These are phyloP conservation scores for Ariolimax columbianus DNA, from an alignment of 2,888 invertebrate species.

Conservation along the genomic window DNA sequence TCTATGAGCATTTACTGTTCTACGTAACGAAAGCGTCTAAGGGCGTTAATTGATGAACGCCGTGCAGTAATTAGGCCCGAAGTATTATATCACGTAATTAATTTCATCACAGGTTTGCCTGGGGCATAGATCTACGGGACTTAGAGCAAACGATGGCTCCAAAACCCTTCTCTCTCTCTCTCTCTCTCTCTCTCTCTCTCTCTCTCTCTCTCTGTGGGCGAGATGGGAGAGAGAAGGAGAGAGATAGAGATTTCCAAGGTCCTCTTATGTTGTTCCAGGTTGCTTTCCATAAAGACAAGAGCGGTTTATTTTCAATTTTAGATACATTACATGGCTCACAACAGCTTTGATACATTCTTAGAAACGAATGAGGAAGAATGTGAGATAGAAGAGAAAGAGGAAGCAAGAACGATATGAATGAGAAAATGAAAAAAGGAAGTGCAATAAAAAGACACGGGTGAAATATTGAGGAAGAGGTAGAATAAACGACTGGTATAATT, in stretches of 20 bases:
- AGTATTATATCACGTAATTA: background rate
- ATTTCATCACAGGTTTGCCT: background rate
- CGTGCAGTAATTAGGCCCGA: background rate
- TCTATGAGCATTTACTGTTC: too few relatives aligned
- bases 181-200: too few relatives aligned
- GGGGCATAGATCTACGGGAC: background rate
- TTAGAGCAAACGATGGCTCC: background rate
- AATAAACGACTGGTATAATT: too few relatives aligned
- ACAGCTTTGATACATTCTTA: background rate
- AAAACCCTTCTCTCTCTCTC: background rate
- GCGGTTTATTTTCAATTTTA: background rate
- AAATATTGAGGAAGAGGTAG: too few relatives aligned
- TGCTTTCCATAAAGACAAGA: background rate
- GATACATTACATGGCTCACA: background rate
- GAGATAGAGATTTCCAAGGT: background rate
- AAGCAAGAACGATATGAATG: background rate
- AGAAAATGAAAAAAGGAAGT: background rate
- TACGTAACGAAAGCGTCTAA: background rate
- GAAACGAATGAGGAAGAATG: background rate
- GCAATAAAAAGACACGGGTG: too few relatives aligned
- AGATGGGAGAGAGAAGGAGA: too few relatives aligned
- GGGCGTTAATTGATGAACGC: background rate
- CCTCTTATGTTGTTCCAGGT: background rate
- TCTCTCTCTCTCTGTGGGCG: too few relatives aligned
- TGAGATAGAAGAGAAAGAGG: background rate